Base-by-base conservation (phyloP, 2,888 invertebrate genomes). In the Laothoe populi region DNA sequence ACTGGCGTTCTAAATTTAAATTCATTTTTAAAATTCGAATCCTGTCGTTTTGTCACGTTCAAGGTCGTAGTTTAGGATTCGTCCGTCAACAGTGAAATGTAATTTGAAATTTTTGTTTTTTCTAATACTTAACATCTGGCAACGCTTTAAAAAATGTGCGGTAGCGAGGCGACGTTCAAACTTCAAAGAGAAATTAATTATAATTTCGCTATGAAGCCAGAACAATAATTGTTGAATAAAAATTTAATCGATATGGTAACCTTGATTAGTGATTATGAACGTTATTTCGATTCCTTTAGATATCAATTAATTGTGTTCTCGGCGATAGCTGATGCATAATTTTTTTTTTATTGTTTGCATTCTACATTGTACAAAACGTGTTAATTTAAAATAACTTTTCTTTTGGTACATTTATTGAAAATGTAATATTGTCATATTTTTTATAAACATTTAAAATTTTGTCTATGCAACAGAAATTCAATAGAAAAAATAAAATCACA, bases 1-100 rank as follows among this genome's bases (percentile, higher is more conserved):
- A 87, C 86, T 79, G 71, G 72, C 76, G 76, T 82, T 84, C 87
- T 84, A 87, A 84, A 87, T 83, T 83, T 78, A 81, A 83, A 86
- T 78, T 78, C 73, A 81, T 82, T 86, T 90, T 88, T 82, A 86
- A 84, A 85, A 81, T 88, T 88, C 81, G 72, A 86, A 86, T 86
- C 84, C 82, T 83, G 81, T 76, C 82, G 74, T 87, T 87, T 87
- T 84, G 85, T 89, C 90, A 90, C 87, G 88, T 88, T 91, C 91
- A 92, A 92, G 92, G 91, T 88, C 89, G 85, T 69, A 68, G 65
- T 70, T 68, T 70, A 73, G 69, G 73, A 74, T 75, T 74, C 67
- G 66, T 77, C 79, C 69, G 72, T 82, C 81, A 79, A 68, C 78
- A 69, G 66, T 70, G 59, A 66, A 76, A 78, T 78, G 79, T 66